phyloP scores from a whole-genome alignment of 1,140 invertebrate species.

The Micrasema longulum region DNA sequence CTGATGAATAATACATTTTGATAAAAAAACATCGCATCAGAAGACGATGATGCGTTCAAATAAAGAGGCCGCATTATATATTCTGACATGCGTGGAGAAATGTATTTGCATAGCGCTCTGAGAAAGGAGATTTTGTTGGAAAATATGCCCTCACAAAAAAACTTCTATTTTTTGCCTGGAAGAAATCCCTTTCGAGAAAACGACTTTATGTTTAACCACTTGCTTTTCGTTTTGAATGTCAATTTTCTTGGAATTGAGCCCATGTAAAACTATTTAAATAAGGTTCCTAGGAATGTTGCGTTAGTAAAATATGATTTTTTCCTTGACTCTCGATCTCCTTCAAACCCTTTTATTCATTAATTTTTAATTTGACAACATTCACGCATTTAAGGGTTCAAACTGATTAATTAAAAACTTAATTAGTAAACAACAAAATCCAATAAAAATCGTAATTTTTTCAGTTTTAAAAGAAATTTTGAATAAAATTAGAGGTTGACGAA shows the following conservation, averaged over 20 bases:
- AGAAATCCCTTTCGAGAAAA: conserved; percentile 10
- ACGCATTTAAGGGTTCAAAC: too few species aligned
- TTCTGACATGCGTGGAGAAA: conserved; percentile 52
- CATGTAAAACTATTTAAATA: too few species aligned
- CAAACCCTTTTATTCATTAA: too few species aligned
- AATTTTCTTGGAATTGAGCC: conserved; percentile 5
- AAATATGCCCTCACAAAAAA: conserved; percentile 40
- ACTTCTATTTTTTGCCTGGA: conserved; percentile 46
- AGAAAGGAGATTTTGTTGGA: conserved; percentile 46
- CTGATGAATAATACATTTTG: conserved; percentile 54
- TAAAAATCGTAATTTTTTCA: too few species aligned
- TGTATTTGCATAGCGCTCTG: conserved; percentile 52
- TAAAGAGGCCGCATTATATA: conserved; percentile 51
- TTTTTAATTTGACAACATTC: too few species aligned
- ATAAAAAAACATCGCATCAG: conserved; percentile 53
- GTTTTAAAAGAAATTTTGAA: too few species aligned
- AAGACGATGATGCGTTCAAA: conserved; percentile 52
- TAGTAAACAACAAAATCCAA: too few species aligned
- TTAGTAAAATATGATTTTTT: background rate
- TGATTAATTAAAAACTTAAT: too few species aligned
- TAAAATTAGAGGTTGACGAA: too few species aligned
- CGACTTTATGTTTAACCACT: conserved; percentile 29
- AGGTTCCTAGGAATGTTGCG: background rate
- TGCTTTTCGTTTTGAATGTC: conserved; percentile 14
- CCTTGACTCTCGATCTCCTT: too few species aligned